These are phyloP conservation scores for Aramus guarauna DNA, from an alignment of 2,113 vertebrate genomes.

Conservation along the genomic window DNA sequence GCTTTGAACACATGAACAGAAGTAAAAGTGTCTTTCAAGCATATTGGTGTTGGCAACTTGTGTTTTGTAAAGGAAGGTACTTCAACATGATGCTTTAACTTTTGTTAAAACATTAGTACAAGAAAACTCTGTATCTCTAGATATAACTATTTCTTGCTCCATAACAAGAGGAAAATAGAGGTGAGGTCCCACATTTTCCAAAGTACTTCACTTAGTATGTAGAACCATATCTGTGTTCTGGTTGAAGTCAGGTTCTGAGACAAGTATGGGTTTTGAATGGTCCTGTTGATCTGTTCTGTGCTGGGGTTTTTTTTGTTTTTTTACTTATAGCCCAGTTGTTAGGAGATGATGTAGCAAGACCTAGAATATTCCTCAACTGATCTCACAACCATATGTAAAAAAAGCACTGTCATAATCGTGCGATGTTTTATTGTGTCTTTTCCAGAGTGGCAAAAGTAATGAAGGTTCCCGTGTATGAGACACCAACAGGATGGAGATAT, in stretches of 20 bases:
- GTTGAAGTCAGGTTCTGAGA: background rate
- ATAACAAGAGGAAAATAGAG: background rate
- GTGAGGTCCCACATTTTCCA: background rate
- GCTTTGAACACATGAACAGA: background rate
- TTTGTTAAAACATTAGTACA: background rate
- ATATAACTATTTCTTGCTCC: background rate
- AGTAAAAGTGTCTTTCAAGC: background rate
- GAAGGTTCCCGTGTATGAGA: conserved; percentile 97
- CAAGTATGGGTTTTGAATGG: background rate
- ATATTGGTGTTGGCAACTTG: background rate
- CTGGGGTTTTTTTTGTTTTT: background rate
- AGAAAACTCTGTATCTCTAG: background rate
- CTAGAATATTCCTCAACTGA: background rate
- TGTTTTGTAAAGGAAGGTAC: background rate
- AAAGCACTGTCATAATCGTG: accelerated
- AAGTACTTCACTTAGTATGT: background rate
- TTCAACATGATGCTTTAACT: background rate
- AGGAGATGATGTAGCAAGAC: background rate
- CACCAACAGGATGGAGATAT: conserved; percentile 94
- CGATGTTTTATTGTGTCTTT: background rate
- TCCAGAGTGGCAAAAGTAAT: conserved; percentile 92
- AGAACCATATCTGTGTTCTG: background rate
- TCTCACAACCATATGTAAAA: background rate
- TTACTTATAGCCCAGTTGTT: background rate
- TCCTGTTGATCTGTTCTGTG: background rate